phyloP scores from a whole-genome alignment of 2,113 vertebrate species.

The Pleuronectes platessa region DNA sequence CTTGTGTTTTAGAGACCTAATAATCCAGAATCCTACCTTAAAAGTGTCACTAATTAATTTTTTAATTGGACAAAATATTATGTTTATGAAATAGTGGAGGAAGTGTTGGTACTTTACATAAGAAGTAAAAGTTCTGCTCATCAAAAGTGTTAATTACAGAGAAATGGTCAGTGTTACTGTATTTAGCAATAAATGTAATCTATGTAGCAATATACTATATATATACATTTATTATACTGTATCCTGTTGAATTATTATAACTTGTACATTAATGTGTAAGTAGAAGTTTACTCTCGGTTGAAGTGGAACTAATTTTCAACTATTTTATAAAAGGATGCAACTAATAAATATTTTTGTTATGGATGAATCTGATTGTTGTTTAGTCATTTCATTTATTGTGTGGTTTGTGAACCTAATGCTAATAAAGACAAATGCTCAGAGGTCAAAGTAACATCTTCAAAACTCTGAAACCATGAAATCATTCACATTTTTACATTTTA shows the following conservation, averaged over 20 bases:
- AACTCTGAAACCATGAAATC: background rate
- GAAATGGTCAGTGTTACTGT: too few relatives aligned
- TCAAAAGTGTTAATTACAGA: too few relatives aligned
- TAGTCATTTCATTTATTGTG: background rate
- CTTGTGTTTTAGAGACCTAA: background rate
- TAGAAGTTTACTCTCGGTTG: background rate
- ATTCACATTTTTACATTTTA: background rate
- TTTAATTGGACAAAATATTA: background rate
- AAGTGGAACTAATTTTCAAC: background rate
- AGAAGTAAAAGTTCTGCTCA: too few relatives aligned
- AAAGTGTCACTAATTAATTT: background rate
- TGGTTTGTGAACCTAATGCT: background rate
- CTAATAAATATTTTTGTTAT: background rate
- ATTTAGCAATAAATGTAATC: too few relatives aligned
- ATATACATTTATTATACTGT: background rate
- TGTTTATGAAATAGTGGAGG: too few relatives aligned
- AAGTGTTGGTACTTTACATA: too few relatives aligned
- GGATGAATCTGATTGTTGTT: background rate
- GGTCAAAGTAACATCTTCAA: background rate
- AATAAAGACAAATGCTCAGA: background rate
- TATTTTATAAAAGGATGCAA: background rate
- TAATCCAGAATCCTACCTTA: background rate
- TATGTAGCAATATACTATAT: too few relatives aligned
- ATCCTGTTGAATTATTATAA: background rate
- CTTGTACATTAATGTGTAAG: background rate